These are phyloP conservation scores for Notarius lentiginosus DNA, from an alignment of 2,113 vertebrate species.

Conservation along the genomic window DNA sequence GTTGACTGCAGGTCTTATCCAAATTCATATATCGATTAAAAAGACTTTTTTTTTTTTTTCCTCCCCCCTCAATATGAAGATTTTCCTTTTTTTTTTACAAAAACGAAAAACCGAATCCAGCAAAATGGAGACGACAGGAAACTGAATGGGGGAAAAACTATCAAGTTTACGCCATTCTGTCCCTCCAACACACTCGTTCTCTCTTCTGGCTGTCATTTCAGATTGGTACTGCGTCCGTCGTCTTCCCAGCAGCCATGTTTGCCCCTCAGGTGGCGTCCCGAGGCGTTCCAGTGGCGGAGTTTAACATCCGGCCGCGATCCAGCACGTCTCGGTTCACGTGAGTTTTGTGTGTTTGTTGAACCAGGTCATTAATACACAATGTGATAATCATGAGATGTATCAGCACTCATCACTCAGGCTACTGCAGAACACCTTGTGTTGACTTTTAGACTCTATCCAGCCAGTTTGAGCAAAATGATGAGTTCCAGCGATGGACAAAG, in stretches of 20 bases:
- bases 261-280: constrained; percentile 88
- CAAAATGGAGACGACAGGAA: not conserved
- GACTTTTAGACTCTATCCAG: not conserved
- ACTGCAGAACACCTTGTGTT: not conserved
- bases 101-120: not conserved
- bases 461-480: not conserved
- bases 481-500: too few relatives aligned
- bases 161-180: not conserved
- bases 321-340: constrained; percentile 85
- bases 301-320: constrained; percentile 83
- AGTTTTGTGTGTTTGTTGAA: constrained; percentile 38
- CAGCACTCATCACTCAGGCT: not conserved
- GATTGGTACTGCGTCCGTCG: constrained; percentile 94
- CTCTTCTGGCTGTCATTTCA: constrained; percentile 50
- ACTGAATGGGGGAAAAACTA: not conserved
- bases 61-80: not conserved
- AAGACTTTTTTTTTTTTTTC: too few relatives aligned
- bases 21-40: not conserved
- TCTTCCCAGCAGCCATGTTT: constrained; percentile 95
- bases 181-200: not conserved
- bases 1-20: not conserved
- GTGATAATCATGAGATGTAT: not conserved
- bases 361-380: not conserved
- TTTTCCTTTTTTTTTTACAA: not conserved
- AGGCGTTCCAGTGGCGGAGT: constrained; percentile 90